Evolutionary conservation across 2,113 vertebrate genomes (phyloP).

Genomic region (Eulemur macaco): DNA sequence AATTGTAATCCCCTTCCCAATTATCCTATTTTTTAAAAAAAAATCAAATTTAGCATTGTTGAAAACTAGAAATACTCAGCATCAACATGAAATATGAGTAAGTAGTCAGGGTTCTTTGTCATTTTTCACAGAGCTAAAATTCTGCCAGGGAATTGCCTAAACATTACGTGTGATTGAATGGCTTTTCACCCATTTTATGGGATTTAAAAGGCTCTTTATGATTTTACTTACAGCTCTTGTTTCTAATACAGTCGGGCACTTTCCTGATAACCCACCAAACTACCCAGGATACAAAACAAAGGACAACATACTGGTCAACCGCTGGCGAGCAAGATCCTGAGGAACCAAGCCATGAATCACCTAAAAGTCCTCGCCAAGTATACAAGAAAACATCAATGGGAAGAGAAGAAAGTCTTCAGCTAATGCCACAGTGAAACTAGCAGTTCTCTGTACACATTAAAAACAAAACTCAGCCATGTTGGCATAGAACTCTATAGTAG

Average conservation of each 20-base stretch:
- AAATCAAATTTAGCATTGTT: background rate
- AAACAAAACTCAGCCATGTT: background rate
- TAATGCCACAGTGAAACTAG: background rate
- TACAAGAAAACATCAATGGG: background rate
- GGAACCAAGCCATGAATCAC: background rate
- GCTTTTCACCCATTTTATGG: background rate
- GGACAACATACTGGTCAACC: background rate
- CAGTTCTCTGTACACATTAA: background rate
- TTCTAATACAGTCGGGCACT: background rate
- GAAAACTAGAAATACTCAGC: background rate
- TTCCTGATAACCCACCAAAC: background rate
- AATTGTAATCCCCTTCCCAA: background rate
- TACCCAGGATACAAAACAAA: conserved; percentile 21
- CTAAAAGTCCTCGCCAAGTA: background rate
- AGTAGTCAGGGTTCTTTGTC: background rate
- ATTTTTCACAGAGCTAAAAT: conserved; percentile 17
- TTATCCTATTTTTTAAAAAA: background rate
- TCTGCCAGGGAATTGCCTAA: background rate
- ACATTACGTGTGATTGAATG: background rate
- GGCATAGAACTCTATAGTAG: background rate
- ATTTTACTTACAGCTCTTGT: conserved; percentile 9
- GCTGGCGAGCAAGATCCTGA: background rate
- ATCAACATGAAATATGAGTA: background rate
- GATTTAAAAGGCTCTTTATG: background rate
- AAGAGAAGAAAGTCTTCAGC: background rate